phyloP scores from a whole-genome alignment of 2,888 invertebrate species.

The Drosophila leonis region DNA sequence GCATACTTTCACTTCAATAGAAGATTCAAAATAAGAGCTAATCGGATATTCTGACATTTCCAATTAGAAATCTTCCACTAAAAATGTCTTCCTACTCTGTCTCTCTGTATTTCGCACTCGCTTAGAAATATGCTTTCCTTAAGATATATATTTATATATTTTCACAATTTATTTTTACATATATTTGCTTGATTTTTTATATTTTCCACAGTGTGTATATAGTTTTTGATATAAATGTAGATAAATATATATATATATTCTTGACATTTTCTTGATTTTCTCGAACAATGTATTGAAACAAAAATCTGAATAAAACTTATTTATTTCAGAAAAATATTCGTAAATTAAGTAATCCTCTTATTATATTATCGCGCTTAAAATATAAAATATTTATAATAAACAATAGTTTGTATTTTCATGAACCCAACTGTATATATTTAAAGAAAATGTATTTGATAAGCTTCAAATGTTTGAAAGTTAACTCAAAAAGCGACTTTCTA shows the following conservation, averaged over 20 bases:
- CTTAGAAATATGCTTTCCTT: neutral
- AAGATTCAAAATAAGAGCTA: neutral
- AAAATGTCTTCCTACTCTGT: neutral
- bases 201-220: neutral
- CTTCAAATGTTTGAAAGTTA: too few relatives aligned
- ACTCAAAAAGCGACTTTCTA: too few relatives aligned
- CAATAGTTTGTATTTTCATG: too few relatives aligned
- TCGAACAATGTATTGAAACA: too few relatives aligned
- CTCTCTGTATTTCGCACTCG: neutral
- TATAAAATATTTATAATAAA: too few relatives aligned
- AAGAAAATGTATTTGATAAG: too few relatives aligned
- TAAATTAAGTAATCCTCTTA: too few relatives aligned
- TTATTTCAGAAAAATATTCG: too few relatives aligned
- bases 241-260: neutral
- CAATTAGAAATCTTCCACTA: neutral
- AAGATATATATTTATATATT: neutral
- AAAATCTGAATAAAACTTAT: too few relatives aligned
- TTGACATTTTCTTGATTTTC: neutral
- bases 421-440: too few relatives aligned
- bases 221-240: neutral
- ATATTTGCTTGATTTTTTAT: neutral
- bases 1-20: too few relatives aligned
- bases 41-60: neutral
- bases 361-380: too few relatives aligned
- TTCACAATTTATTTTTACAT: neutral